A percentile compares a stretch with the other conserved stretches of the same genome.
Conservation (phyloP, 1,140 invertebrate genomes). For the Drosophila teissieri region DNA sequence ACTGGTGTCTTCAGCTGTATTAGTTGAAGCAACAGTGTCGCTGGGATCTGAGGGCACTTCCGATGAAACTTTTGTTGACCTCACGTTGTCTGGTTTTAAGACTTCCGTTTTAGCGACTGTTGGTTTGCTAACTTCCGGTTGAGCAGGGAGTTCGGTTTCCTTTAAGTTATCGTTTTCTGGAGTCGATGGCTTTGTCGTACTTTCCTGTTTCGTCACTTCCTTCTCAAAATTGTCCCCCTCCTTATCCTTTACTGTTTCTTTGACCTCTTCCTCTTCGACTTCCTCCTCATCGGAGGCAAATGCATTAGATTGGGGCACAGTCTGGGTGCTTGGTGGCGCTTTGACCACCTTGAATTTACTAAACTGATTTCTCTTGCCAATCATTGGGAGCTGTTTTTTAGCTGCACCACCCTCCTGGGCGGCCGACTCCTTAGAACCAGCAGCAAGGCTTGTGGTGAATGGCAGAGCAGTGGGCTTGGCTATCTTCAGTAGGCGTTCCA, state of each 20-base stretch:
- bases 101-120: constrained; percentile 54
- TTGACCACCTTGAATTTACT: constrained; percentile 78
- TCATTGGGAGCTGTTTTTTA: constrained; percentile 76
- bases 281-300: constrained; percentile 80
- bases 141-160: constrained; percentile 19
- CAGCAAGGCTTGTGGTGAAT: constrained; percentile 5
- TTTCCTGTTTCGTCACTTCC: constrained; percentile 13
- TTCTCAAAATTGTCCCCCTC: constrained; percentile 8
- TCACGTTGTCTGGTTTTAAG: constrained; percentile 23
- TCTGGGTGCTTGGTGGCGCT: constrained; percentile 23
- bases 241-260: constrained; percentile 30
- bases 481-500: constrained; percentile 91
- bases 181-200: constrained; percentile 23
- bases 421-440: not conserved
- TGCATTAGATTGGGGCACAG: constrained; percentile 42
- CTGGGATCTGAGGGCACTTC: constrained; percentile 21
- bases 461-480: constrained; percentile 87
- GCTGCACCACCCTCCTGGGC: not conserved
- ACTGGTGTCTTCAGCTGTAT: not conserved
- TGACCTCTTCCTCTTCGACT: constrained; percentile 80
- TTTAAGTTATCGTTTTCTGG: constrained; percentile 1
- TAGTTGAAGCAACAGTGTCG: constrained; percentile 15
- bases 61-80: constrained; percentile 32
- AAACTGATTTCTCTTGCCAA: constrained; percentile 82
- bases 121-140: constrained; percentile 40